Base-by-base conservation (phyloP, 2,797 vertebrate species). In the Eupleurogrammus muticus region DNA sequence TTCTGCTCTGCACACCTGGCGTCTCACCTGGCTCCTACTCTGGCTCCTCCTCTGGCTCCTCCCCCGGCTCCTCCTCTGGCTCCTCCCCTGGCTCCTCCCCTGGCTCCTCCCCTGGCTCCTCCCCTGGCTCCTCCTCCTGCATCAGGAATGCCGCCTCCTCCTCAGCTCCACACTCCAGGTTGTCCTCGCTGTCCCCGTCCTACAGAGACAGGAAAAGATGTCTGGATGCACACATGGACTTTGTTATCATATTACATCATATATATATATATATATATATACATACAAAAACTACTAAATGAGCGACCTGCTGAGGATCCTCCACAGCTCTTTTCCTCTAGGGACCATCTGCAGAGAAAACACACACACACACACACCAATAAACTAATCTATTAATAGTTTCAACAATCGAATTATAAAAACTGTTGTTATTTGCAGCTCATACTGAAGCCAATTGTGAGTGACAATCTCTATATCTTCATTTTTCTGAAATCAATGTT, bases 51-150 rank as follows among this genome's bases (percentile, higher is more conserved):
- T 97, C 96, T 92, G 97, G 96, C 50, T 97, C 96, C 66, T 96
- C 96, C 12, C 93, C 95, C 77, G 95, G 96, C 89, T 96, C 96
- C 90, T 97, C 94, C 90, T 97, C 96, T 92, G 97, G 96, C 50
- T 97, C 96, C 66, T 96, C 96, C 12, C 93, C 95, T 76, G 95
- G 96, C 89, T 96, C 96, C 90, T 97, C 94, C 90, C 97, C 96
- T 92, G 97, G 96, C 50, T 97, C 96, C 66, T 96, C 96, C 12
- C 93, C 95, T 76, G 95, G 96, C 89, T 96, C 96, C 90, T 97
- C 94, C 90, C 97, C 96, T 92, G 97, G 96, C 50, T 97, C 96
- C 66, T 97, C 95, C 80, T 96, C 96, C 90, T 98, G 95, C 94
- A 98, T 96, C 86, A 97, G 90, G 70, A 95, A 96, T 9, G 93